Evolutionary conservation across 2,888 invertebrate species (phyloP), one percentile per base, ranked within the genome.

Genomic region (Parapristionchus giblindavisi): DNA sequence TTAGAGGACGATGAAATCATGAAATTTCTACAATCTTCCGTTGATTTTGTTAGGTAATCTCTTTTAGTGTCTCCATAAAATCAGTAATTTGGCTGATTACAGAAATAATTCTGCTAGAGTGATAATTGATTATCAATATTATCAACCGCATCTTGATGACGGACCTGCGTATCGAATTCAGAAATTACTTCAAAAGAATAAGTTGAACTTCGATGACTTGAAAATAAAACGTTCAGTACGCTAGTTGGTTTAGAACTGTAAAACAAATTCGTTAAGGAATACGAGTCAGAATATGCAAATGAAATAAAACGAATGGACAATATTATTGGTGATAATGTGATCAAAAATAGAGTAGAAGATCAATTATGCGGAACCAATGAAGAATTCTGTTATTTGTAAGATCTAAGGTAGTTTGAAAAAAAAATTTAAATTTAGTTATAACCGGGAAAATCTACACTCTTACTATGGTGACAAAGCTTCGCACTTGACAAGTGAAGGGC

Each of bases 401-500:
- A 36, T 2, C 11, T 3, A 8, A 0, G 34, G 3, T n/a, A 6
- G 14, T 2, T 17, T 3, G n/a, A n/a, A n/a, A n/a, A n/a, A n/a
- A n/a, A n/a, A n/a, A n/a, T n/a, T n/a, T n/a, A n/a, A 11, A 36
- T 68, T 1, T 38, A 70, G 70, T 21, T 70, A 36, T 54, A 34
- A 70, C 54, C 52, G 52, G 1, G 38, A 24, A 11, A 70, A 34
- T 2, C 51, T 70, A 32, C 70, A 54, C 70, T 24, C 70, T 1
- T 70, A 70, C 27, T 70, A 70, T 32, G 70, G 70, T 0, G 70
- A 70, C 54, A 4, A n/a, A 2, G 70, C 52, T 5, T 24, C 70
- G 1, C 70, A 70, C 54, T 24, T 70, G 36, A 70, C 70, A 29
- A 52, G 36, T 24, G 70, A 70, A 51, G 70, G 70, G 32, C 36